These are phyloP conservation scores for Drosophila ezoana DNA, from an alignment of 2,888 invertebrate genomes.

Conservation along the genomic window DNA sequence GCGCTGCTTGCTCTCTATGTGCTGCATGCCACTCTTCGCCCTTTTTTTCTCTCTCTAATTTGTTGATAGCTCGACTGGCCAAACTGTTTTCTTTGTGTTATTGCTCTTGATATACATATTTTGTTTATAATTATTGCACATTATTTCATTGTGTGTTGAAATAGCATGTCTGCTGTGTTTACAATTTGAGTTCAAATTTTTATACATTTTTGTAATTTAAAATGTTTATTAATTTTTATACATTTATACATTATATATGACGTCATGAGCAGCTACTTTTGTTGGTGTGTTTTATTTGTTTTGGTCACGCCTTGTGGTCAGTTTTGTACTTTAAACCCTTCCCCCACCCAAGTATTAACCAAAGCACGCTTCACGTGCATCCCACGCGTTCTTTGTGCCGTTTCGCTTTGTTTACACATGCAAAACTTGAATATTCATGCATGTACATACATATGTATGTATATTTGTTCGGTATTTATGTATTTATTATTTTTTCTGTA, in stretches of 20 bases:
- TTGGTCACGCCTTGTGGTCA: conserved; percentile 49
- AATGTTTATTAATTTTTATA: conserved; percentile 10
- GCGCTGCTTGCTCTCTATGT: conserved; percentile 22
- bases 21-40: conserved; percentile 20
- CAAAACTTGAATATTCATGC: conserved; percentile 18
- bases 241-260: conserved; percentile 34
- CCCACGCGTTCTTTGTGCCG: conserved; percentile 36
- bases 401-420: conserved; percentile 36
- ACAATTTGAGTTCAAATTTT: conserved; percentile 20
- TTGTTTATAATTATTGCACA: conserved; percentile 61
- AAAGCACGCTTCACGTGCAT: conserved; percentile 56
- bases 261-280: conserved; percentile 41
- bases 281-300: conserved; percentile 16
- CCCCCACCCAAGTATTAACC: conserved; percentile 16
- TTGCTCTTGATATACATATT: conserved; percentile 9
- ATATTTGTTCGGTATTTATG: conserved; percentile 2
- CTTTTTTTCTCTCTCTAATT: conserved; percentile 36
- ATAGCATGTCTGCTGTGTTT: conserved; percentile 43
- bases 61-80: conserved; percentile 64
- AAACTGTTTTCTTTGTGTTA: conserved; percentile 46
- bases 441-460: conserved; percentile 9
- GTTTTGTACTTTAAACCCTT: conserved; percentile 49
- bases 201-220: conserved; percentile 2
- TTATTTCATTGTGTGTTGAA: conserved; percentile 69
- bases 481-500: neutral